Percentiles rank a stretch among this genome's conserved stretches.
Conservation (phyloP, 2,888 invertebrate genomes). For the Acrobasis repandana region DNA sequence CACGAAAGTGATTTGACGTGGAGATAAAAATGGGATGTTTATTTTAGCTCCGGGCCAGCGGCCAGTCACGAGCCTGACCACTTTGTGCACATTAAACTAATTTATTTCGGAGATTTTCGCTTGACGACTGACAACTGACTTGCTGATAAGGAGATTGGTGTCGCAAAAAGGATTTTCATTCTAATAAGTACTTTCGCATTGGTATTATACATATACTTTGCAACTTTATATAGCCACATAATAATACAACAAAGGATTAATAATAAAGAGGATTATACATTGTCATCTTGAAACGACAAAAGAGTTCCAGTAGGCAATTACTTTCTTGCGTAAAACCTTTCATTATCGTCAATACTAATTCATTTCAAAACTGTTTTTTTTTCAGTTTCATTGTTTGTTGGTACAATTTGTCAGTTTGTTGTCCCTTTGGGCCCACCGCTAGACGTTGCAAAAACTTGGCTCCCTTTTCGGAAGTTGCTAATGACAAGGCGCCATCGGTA, state of each 20-base stretch:
- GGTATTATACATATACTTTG: not conserved
- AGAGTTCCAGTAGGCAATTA: constrained; percentile 53
- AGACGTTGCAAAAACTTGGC: constrained; percentile 63
- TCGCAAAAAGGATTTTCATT: constrained; percentile 51
- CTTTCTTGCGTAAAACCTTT: constrained; percentile 53
- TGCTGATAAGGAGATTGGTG: constrained; percentile 50
- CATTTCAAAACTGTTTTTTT: constrained; percentile 50
- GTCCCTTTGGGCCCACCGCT: constrained; percentile 66
- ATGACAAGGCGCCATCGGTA: constrained; percentile 78
- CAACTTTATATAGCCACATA: not conserved
- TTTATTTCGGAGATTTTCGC: constrained; percentile 66
- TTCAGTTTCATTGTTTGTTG: constrained; percentile 64
- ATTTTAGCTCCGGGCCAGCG: constrained; percentile 56
- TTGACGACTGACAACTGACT: constrained; percentile 60
- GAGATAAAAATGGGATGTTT: constrained; percentile 60
- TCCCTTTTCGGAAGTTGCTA: constrained; percentile 77
- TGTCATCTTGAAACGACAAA: constrained; percentile 31
- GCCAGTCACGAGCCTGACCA: constrained; percentile 73
- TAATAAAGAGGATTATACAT: constrained; percentile 26
- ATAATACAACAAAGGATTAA: constrained; percentile 28
- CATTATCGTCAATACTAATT: constrained; percentile 51
- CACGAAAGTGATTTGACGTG: constrained; percentile 59
- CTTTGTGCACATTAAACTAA: constrained; percentile 70
- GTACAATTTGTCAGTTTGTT: constrained; percentile 77
- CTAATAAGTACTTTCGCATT: constrained; percentile 27